Base-by-base conservation (phyloP, 2,113 vertebrate species). In the Caretta caretta region DNA sequence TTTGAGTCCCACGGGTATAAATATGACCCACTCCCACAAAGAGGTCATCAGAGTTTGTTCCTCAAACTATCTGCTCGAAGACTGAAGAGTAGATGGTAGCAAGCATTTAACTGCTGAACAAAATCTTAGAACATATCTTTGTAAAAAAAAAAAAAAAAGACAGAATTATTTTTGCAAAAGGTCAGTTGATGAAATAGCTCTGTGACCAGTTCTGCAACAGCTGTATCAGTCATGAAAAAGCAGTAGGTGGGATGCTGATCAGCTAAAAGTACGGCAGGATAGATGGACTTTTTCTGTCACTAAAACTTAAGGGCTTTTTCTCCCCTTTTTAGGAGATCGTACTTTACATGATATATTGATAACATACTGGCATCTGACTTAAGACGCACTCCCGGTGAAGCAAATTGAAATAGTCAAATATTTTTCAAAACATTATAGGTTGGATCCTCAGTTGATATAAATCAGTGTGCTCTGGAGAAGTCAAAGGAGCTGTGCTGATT, bases 91-190 rank as follows among this genome's bases (percentile, higher is more conserved):
- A 96, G 93, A 93, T 69, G 92, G 88, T 42, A 75, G 81, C 11
- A 91, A 85, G 48, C 10, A 3, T 90, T 94, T 59, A 87, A 95
- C 65, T 10, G 90, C 31, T 54, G 85, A 86, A 76, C 83, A 54
- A 95, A 96, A 88, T 86, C 89, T 49, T 96, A 46, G 91, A 82
- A 24, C 80, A 94, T 82, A 84, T 11, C 82, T 89, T 87, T 3
- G 24, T 59, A 88, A 82, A 92, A 95, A 84, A 4, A 38, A 65
- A 54, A 87, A 85, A 84, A 4, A 38, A 65, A 54, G 86, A 85
- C 10, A 56, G 9, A 56, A 25, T 56, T 25, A 5, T 85, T 80
- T 80, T 97, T 62, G 87, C 96, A 97, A 96, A 97, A 96, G 94
- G 97, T 97, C 94, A 95, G 54, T 0, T 89, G 88, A 53, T 93